A percentile compares a stretch with the other conserved stretches of the same genome.
Conservation (phyloP, 2,888 invertebrate genomes). For the Keiferia lycopersicella region DNA sequence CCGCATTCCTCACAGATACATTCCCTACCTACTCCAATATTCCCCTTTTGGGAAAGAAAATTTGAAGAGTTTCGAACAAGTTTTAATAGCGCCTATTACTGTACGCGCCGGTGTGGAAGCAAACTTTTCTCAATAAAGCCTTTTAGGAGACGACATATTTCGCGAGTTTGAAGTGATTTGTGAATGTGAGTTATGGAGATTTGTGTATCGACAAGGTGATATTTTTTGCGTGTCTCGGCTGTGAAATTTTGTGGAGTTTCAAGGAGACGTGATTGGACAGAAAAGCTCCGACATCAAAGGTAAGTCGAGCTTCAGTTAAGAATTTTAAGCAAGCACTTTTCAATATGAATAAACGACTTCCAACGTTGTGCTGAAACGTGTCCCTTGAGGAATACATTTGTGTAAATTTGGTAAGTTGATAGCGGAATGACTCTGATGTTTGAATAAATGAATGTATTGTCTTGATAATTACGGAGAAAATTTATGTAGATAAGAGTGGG, state of each 20-base stretch:
- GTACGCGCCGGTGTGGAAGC: conserved; percentile 43
- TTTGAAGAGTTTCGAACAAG: conserved; percentile 30
- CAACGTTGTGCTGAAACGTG: conserved; percentile 39
- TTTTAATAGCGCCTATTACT: conserved; percentile 49
- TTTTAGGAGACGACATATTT: conserved; percentile 49
- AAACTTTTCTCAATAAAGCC: conserved; percentile 55
- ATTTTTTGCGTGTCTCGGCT: conserved; percentile 57
- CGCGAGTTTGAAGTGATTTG: conserved; percentile 59
- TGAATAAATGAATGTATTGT: conserved; percentile 52
- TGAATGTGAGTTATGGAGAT: conserved; percentile 67
- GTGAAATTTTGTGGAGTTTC: conserved; percentile 57
- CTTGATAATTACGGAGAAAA: conserved; percentile 42
- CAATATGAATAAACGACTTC: conserved; percentile 52
- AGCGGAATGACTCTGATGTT: conserved; percentile 42
- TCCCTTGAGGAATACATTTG: conserved; percentile 44
- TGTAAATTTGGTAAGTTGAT: conserved; percentile 46
- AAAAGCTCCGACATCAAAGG: conserved; percentile 49
- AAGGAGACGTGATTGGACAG: conserved; percentile 42
- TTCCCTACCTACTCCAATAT: conserved; percentile 23
- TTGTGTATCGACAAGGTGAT: conserved; percentile 58
- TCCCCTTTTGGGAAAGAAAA: neutral
- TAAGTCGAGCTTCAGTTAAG: conserved; percentile 51
- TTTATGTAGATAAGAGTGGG: conserved; percentile 31
- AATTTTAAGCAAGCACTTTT: conserved; percentile 55
- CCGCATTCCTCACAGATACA: conserved; percentile 35